Evolutionary conservation across 37 sponge, comb jelly and placozoan species (phyloP), one percentile per base, ranked within the genome.

Genomic region (Aphrocallistes beatrix): DNA sequence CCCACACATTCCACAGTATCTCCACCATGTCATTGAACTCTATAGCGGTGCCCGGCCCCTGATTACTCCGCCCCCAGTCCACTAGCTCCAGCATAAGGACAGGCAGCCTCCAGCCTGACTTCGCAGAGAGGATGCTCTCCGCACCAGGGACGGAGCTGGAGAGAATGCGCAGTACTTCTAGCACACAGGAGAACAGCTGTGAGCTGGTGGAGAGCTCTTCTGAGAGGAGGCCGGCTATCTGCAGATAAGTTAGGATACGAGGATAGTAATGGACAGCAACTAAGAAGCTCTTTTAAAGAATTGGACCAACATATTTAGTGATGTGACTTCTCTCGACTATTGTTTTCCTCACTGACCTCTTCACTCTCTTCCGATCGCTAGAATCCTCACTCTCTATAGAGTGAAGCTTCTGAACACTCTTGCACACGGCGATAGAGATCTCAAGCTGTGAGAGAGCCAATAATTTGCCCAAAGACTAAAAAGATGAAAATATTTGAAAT

Each of bases 1-100:
- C 93, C 23, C 92, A 85, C 0, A 94, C 50, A 47, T 94, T 94
- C 95, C 95, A 94, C 39, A 94, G 81, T 3, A 91, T 85, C 37
- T 94, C 91, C 36, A 88, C 21, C 37, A 85, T 81, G 25, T 81
- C 25, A 32, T 60, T 60, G 34, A 60, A 60, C 75, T 60, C 75
- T 19, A 60, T 28, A 60, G 75, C 75, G 3, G 75, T 60, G 3
- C 75, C 75, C 25, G 75, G 75, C 6, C 75, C 75, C 34, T 60
- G 75, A 13, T 60, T 60, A 13, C 75, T 30, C 34, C 75, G 10
- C 34, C 75, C 75, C 75, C 75, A 60, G 75, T 60, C 75, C n/a
- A 60, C n/a, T 3, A 60, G 75, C 75, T 60, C 75, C 21, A 60
- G 75, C 75, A 60, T 60, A 19, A 60, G n/a, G 25, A 60, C 28